phyloP scores from a whole-genome alignment of 2,888 invertebrate species.

The Byasa hedistus region DNA sequence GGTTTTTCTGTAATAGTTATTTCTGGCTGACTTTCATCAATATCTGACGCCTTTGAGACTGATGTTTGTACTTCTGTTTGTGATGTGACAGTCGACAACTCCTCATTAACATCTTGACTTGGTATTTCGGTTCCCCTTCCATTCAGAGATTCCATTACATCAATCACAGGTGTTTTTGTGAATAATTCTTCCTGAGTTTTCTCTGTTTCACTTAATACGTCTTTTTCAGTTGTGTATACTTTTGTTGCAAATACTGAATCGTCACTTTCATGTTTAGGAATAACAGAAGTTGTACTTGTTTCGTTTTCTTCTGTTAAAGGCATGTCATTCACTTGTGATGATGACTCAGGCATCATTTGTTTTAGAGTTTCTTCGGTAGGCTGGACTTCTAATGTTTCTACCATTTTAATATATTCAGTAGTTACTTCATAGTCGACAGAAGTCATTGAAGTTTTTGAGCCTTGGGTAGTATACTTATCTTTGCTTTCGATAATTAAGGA shows the following conservation, averaged over 20 bases:
- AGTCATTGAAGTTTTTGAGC: background rate
- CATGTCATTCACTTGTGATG: conserved; percentile 11
- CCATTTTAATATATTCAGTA: conserved; percentile 9
- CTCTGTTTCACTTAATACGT: background rate
- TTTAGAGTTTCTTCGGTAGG: conserved; percentile 14
- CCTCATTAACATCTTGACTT: background rate
- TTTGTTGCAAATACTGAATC: conserved; percentile 1
- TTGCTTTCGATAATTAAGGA: background rate
- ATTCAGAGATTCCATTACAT: conserved; percentile 25
- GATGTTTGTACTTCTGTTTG: conserved; percentile 2
- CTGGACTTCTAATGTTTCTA: background rate
- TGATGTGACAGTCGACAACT: background rate
- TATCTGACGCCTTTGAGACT: background rate
- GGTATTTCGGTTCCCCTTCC: conserved; percentile 26
- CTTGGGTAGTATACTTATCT: conserved; percentile 8
- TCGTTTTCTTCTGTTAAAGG: background rate
- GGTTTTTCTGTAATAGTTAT: conserved; percentile 13
- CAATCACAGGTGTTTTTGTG: conserved; percentile 8
- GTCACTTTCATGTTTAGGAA: conserved; percentile 1
- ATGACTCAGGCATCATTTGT: background rate
- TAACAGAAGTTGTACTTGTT: conserved; percentile 8
- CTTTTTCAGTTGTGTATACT: conserved; percentile 10
- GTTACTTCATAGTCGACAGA: background rate
- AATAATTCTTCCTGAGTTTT: conserved; percentile 5
- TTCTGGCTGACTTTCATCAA: conserved; percentile 15